These are phyloP conservation scores for Tipula vernalis DNA, from an alignment of 2,888 invertebrate species.

Conservation along the genomic window DNA sequence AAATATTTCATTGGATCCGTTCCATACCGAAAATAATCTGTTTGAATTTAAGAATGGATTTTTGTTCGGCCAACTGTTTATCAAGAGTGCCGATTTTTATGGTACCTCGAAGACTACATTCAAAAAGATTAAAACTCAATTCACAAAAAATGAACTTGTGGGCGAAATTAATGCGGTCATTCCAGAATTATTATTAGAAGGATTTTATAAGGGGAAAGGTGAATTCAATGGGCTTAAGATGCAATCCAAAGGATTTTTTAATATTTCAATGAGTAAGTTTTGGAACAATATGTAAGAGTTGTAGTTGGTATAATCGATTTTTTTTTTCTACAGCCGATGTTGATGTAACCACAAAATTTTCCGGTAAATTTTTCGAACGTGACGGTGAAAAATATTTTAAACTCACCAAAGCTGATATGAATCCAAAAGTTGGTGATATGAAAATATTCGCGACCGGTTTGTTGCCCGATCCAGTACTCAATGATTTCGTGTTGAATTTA, in stretches of 20 bases:
- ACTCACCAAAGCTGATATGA: conserved; percentile 46
- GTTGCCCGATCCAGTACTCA: conserved; percentile 48
- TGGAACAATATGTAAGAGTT: too few relatives aligned
- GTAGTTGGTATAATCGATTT: conserved; percentile 5
- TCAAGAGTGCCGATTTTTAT: conserved; percentile 41
- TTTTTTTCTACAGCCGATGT: conserved; percentile 38
- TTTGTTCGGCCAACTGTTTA: conserved; percentile 26
- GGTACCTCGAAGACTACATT: conserved; percentile 43
- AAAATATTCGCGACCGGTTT: conserved; percentile 45
- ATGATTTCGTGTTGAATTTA: conserved; percentile 43
- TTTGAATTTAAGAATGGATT: conserved; percentile 27
- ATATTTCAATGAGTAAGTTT: conserved; percentile 46
- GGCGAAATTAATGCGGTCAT: conserved; percentile 45
- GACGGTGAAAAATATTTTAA: conserved; percentile 42
- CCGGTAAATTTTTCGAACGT: conserved; percentile 42
- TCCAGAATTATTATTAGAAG: conserved; percentile 42
- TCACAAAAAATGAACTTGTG: conserved; percentile 44
- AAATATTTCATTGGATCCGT: conserved; percentile 31
- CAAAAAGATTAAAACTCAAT: conserved; percentile 41
- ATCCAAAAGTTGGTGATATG: conserved; percentile 51
- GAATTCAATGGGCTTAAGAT: conserved; percentile 46
- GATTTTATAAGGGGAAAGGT: conserved; percentile 49
- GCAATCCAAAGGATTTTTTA: conserved; percentile 45
- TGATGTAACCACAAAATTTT: conserved; percentile 42
- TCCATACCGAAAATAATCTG: conserved; percentile 24